Evolutionary conservation across 1,140 invertebrate species (phyloP).

Genomic region (Lutraria rhynchaena): DNA sequence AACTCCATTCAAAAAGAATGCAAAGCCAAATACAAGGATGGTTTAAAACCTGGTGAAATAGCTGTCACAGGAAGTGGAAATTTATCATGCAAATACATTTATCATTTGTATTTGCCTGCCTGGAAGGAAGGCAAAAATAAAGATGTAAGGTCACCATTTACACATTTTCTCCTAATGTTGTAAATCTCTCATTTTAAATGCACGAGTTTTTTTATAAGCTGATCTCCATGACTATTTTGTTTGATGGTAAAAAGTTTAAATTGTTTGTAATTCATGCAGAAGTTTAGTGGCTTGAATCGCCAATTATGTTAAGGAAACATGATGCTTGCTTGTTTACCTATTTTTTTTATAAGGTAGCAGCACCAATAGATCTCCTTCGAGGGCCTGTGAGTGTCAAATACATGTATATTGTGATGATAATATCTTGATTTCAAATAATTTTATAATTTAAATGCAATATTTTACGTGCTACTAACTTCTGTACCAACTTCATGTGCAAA

Average conservation of each 20-base stretch:
- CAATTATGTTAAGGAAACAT: background rate
- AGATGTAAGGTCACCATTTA: background rate
- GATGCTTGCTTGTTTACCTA: background rate
- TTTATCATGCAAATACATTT: constrained; percentile 61
- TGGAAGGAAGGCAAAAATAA: constrained; percentile 13
- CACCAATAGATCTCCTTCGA: too few species aligned
- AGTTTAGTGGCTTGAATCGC: background rate
- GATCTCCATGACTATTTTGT: background rate
- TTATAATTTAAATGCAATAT: too few species aligned
- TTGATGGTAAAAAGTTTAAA: background rate
- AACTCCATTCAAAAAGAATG: constrained; percentile 60
- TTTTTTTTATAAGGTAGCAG: too few species aligned
- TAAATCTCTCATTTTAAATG: background rate
- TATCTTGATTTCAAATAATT: too few species aligned
- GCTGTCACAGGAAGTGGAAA: constrained; percentile 61
- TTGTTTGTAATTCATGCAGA: background rate
- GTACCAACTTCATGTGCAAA: too few species aligned
- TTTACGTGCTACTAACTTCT: too few species aligned
- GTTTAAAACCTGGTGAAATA: constrained; percentile 61
- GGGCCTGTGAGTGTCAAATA: too few species aligned
- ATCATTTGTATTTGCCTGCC: constrained; percentile 44
- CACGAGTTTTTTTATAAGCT: background rate
- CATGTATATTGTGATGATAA: too few species aligned
- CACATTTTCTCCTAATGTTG: background rate
- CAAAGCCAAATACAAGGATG: constrained; percentile 52